Evolutionary conservation across 92 coral and sea anemone genomes (phyloP), one percentile per base, ranked within the genome.

Genomic region (Heteractis magnifica): DNA sequence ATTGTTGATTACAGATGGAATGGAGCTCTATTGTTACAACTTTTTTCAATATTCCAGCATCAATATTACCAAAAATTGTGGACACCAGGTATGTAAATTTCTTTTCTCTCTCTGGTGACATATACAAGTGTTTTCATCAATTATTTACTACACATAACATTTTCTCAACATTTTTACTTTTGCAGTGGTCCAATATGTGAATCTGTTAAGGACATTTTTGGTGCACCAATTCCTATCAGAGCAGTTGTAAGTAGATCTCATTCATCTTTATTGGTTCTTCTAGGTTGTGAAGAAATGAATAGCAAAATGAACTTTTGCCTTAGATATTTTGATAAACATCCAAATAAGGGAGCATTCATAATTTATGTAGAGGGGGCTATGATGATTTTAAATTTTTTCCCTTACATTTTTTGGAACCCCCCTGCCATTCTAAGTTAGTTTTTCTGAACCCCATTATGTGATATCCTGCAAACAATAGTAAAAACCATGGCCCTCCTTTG

Each of bases 1-100:
- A 34, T 34, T 34, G 70, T 49, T 82, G 13, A 19, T 72, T 75
- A 4, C 56, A 97, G 99, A 81, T 97, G 95, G 94, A 95, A 53
- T 97, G 99, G 99, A 96, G 99, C 77, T 83, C 98, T 65, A 13
- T 96, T 15, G 21, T 96, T 12, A 87, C 95, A 4, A 52, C 86
- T 19, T 16, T 96, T 56, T 65, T 94, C 19, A 85, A 81, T 19
- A 88, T 96, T 52, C 98, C 98, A 4, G 19, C 86, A 68, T 51
- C 92, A 44, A 88, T 94, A 41, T 76, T 96, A 51, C 99, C 99
- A 49, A 78, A 78, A 71, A 76, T 96, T 20, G 88, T 96, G 4
- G 99, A 96, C 77, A 96, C 99, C 74, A 92, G 99, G 99, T 94
- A 88, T 0, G 77, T 75, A 3, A 41, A 16, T 13, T 75, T 41